These are phyloP conservation scores for Anabacerthia variegaticeps DNA, from an alignment of 2,797 vertebrate species.

Conservation along the genomic window DNA sequence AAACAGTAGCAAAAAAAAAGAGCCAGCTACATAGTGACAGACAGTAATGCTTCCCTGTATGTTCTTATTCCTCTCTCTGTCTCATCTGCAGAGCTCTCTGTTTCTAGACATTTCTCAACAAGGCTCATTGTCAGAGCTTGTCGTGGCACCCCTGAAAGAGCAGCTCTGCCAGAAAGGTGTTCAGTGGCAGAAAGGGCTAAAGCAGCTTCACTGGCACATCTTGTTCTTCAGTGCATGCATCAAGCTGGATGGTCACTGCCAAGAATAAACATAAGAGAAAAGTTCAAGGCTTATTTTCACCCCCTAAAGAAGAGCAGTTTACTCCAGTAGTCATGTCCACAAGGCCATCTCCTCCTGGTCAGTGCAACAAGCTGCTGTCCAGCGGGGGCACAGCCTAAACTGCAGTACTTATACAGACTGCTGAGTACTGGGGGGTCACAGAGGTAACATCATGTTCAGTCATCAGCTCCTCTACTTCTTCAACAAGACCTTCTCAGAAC, in stretches of 20 bases:
- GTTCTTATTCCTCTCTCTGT: background rate
- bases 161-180: background rate
- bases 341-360: background rate
- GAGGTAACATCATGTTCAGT: background rate
- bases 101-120: background rate
- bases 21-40: too few species aligned
- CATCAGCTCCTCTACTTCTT: background rate
- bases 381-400: accelerated
- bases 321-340: too few species aligned
- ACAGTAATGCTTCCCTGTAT: background rate
- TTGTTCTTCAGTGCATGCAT: background rate
- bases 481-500: background rate
- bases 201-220: background rate
- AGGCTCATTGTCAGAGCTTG: background rate
- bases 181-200: background rate
- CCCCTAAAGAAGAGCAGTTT: background rate
- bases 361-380: background rate
- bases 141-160: background rate
- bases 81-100: background rate
- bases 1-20: background rate
- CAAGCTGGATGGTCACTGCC: background rate
- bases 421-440: background rate
- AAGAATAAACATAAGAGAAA: background rate
- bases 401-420: accelerated
- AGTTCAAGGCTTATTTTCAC: accelerated